Conservation (phyloP, 2,113 vertebrate genomes). For the Amphiprion percula region DNA sequence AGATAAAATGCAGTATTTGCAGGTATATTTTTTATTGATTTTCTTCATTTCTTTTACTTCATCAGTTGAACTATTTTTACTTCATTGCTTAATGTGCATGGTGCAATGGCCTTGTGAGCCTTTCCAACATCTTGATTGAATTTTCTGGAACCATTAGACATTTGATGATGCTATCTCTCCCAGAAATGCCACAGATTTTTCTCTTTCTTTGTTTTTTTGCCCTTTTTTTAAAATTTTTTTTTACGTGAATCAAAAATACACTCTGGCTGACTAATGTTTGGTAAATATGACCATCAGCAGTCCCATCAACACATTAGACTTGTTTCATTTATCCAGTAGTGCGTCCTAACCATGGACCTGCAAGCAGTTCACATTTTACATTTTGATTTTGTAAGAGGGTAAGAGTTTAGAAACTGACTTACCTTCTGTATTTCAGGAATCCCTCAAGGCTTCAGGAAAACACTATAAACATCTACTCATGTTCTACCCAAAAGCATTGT, state of each 20-base stretch:
- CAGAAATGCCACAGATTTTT: constrained; percentile 55
- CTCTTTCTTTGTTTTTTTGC: constrained; percentile 34
- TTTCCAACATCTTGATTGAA: constrained; percentile 59
- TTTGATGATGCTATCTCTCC: constrained; percentile 64
- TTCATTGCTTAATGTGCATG: constrained; percentile 82
- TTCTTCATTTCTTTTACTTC: constrained; percentile 81
- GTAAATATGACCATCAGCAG: constrained; percentile 82
- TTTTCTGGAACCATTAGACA: constrained; percentile 58
- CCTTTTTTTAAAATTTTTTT: constrained; percentile 15
- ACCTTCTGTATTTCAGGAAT: constrained; percentile 72
- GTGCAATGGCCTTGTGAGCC: constrained; percentile 68
- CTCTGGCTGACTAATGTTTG: constrained; percentile 77
- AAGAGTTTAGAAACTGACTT: constrained; percentile 65
- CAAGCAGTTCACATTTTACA: constrained; percentile 21
- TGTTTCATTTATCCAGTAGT: constrained; percentile 36
- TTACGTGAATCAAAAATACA: constrained; percentile 61
- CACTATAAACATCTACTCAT: constrained; percentile 62
- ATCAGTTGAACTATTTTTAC: constrained; percentile 72
- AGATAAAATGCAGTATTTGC: constrained; percentile 96
- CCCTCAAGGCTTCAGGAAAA: constrained; percentile 59
- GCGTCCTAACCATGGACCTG: constrained; percentile 36
- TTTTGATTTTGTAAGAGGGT: constrained; percentile 55
- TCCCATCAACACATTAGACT: constrained; percentile 61
- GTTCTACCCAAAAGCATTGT: constrained; percentile 67
- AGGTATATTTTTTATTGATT: constrained; percentile 90